Evolutionary conservation across 2,113 vertebrate genomes (phyloP).

Genomic region (Rhizomys pruinosus): DNA sequence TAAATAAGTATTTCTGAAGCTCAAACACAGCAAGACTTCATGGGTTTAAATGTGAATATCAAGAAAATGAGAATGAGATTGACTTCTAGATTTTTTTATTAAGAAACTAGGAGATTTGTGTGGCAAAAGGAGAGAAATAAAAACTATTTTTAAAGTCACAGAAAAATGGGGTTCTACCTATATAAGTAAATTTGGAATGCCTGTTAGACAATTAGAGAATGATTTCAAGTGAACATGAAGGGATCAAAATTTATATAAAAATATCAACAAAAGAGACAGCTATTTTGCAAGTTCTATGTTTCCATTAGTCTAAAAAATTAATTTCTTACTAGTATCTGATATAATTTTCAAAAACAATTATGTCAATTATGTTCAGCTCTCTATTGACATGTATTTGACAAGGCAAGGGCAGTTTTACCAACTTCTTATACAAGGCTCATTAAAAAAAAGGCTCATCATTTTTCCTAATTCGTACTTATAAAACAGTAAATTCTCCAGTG

Average conservation of each 20-base stretch:
- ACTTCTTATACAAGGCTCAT: constrained; percentile 30
- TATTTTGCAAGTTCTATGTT: background rate
- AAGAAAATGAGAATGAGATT: background rate
- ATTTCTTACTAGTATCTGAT: constrained; percentile 32
- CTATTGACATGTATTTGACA: constrained; percentile 36
- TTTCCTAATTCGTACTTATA: constrained; percentile 19
- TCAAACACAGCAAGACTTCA: background rate
- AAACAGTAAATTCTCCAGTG: background rate
- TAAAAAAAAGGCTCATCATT: constrained; percentile 12
- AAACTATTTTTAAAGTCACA: background rate
- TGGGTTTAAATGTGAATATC: background rate
- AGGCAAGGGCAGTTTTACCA: constrained; percentile 14
- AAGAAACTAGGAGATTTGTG: background rate
- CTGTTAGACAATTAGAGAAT: background rate
- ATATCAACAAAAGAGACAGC: background rate
- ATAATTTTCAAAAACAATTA: background rate
- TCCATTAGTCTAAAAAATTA: constrained; percentile 20
- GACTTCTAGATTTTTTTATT: background rate
- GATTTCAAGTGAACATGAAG: background rate
- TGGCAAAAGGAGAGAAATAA: background rate
- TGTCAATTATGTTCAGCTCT: constrained; percentile 4
- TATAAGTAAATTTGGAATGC: constrained; percentile 8
- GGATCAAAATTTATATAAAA: background rate
- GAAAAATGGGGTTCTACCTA: constrained; percentile 32
- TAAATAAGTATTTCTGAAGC: background rate